Conservation (phyloP, 2,888 invertebrate species). For the Apomyelois bistriatella region DNA sequence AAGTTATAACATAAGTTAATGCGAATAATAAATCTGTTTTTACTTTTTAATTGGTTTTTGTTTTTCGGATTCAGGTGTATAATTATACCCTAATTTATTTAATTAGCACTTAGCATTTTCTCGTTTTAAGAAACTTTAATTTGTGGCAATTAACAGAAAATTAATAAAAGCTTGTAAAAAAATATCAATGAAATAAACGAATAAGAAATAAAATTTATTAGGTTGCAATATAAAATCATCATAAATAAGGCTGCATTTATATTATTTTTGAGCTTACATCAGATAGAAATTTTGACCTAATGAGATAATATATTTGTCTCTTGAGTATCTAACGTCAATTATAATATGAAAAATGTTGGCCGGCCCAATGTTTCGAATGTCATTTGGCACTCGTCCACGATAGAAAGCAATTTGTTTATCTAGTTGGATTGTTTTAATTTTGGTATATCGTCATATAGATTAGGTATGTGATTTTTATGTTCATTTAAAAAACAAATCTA, state of each 20-base stretch:
- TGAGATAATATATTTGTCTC: conserved; percentile 1
- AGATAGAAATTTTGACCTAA: neutral
- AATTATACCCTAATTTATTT: conserved; percentile 1
- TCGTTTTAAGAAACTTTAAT: neutral
- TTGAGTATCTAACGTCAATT: conserved; percentile 27
- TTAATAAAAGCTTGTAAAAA: too few relatives aligned
- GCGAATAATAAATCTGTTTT: conserved; percentile 19
- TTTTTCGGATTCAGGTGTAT: neutral
- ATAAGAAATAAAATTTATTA: neutral
- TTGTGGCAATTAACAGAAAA: neutral
- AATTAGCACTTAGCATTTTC: neutral
- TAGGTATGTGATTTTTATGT: too few relatives aligned
- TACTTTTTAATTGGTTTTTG: conserved; percentile 1
- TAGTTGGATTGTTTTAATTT: too few relatives aligned
- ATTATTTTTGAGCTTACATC: too few relatives aligned
- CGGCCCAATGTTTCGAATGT: conserved; percentile 22
- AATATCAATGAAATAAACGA: too few relatives aligned
- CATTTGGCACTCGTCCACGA: conserved; percentile 41
- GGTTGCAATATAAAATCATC: too few relatives aligned
- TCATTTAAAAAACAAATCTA: too few relatives aligned
- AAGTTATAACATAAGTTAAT: neutral
- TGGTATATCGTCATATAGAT: too few relatives aligned
- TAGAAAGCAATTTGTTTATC: conserved; percentile 24
- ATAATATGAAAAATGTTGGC: conserved; percentile 36
- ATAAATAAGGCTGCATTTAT: too few relatives aligned